A percentile compares a stretch with the other conserved stretches of the same genome.
These are phyloP conservation scores for Thaleichthys pacificus DNA, from an alignment of 2,797 vertebrate genomes.

Conservation along the genomic window DNA sequence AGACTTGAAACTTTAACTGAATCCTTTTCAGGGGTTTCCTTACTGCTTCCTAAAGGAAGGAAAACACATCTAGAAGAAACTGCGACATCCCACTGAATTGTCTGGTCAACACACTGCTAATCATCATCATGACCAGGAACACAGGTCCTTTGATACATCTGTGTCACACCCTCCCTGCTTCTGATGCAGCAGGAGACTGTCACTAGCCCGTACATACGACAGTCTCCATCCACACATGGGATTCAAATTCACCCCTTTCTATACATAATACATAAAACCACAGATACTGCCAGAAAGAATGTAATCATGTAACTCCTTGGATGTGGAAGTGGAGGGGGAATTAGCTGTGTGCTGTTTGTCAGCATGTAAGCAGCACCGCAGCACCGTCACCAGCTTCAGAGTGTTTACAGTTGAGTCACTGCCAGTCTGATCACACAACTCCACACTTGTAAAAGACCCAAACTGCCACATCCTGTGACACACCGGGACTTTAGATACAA, in stretches of 20 bases:
- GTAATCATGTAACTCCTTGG: conserved; percentile 29
- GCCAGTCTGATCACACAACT: conserved; percentile 55
- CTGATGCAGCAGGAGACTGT: no score
- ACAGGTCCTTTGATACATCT: neutral
- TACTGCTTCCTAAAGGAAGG: conserved; percentile 21
- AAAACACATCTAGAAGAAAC: conserved; percentile 23
- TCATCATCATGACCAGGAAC: neutral
- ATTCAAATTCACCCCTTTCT: neutral
- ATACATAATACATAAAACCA: conserved; percentile 24
- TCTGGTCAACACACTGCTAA: neutral
- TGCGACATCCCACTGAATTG: conserved; percentile 1
- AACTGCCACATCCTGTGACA: conserved; percentile 54
- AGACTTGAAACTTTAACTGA: conserved; percentile 49
- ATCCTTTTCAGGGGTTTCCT: conserved; percentile 39
- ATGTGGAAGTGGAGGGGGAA: conserved; percentile 46
- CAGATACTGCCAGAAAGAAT: conserved; percentile 6
- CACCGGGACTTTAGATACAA: conserved; percentile 23
- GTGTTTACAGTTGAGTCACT: conserved; percentile 62
- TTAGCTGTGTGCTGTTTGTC: conserved; percentile 55
- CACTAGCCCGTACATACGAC: no score
- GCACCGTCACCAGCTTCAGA: conserved; percentile 50
- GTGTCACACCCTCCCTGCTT: neutral
- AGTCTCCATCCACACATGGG: no score
- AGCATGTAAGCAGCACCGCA: conserved; percentile 52
- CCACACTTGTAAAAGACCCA: conserved; percentile 51